Base-by-base conservation (phyloP, 2,797 vertebrate species). In the Spatula clypeata region DNA sequence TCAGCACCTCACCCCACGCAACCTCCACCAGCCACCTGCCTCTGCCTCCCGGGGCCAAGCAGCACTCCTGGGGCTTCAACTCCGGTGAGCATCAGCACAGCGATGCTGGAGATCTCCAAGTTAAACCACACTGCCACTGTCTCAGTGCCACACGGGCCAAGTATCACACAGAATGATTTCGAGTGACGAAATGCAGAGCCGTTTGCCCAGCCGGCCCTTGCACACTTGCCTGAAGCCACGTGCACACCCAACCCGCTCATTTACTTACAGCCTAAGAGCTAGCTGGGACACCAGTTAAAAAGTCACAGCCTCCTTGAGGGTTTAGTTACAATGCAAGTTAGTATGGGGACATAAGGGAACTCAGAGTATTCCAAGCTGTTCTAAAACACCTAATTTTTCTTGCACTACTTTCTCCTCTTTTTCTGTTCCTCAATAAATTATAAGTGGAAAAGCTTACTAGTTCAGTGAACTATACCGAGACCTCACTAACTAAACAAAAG, bases 401-500 rank as follows among this genome's bases (percentile, higher is more conserved):
- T 79, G 42, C 93, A 79, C 57, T 84, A 61, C 77, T 88, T 81
- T 55, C 62, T 55, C 47, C 53, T 79, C 60, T 42, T 82, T 53
- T 75, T 84, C 62, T 73, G 32, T 32, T 86, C 26, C 72, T 92
- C 69, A 79, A 21, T 58, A 62, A 92, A 79, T 84, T 70, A 13
- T 65, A 91, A 91, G 53, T 53, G 49, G 62, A 90, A 94, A 94
- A 55, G 40, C 79, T 71, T 55, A 79, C 91, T 95, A 73, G 72
- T 86, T 88, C 62, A 71, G 71, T 76, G 92, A 87, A 86, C 92
- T 96, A 94, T 31, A 76, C 79, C 61, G 60, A 90, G 85, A 94
- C 82, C 86, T 97, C 94, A 77, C 79, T 96, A 97, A 97, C 88
- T 90, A 97, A 98, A 97, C 91, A 97, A 97, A 97, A 96, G 95